Base-by-base conservation (phyloP, 2,888 invertebrate genomes). In the Tenthredo distinguenda region DNA sequence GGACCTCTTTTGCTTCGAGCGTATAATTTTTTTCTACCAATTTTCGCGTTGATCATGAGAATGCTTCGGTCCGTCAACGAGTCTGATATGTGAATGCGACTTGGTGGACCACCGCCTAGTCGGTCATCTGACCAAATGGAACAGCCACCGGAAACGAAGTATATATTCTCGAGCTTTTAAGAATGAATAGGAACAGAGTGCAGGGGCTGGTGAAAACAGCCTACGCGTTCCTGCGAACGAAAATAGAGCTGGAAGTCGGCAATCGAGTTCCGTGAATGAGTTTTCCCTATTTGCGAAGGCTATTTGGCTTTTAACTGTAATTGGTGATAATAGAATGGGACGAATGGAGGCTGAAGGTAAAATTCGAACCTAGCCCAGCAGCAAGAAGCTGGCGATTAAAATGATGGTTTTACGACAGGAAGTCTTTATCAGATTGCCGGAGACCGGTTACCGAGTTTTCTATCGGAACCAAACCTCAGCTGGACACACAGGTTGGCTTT, bases 291-390 rank as follows among this genome's bases (percentile, higher is more conserved):
- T 81, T 81, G 37, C 40, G 50, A 62, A 81, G 40, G 81, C 55
- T 77, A 77, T 77, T 77, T 77, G 50, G 50, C 81, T 81, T 62
- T 81, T 62, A 81, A 81, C 62, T 62, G 62, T 81, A 81, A 81
- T 81, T 62, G 81, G 81, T 37, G 81, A 81, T 81, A 81, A 81
- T 81, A 34, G 81, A 81, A 81, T 40, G 40, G 62, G 37, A 62
- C 81, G 37, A 58, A 58, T 62, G 1, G 81, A 40, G 81, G 81
- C n/a, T 81, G 37, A 40, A 47, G 62, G 21, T 12, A 58, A 81
- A 81, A 81, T 81, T 81, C 58, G 62, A 81, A 81, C 81, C 62
- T 62, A 81, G 81, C 58, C 81, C 40, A 62, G 21, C 40, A 62
- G 21, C 81, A 62, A 40, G 62, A 40, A 62, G 62, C 58, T 62